Percentiles rank a stretch among this genome's conserved stretches.
These are phyloP conservation scores for Eudemis profundana DNA, from an alignment of 2,888 invertebrate genomes.

Conservation along the genomic window DNA sequence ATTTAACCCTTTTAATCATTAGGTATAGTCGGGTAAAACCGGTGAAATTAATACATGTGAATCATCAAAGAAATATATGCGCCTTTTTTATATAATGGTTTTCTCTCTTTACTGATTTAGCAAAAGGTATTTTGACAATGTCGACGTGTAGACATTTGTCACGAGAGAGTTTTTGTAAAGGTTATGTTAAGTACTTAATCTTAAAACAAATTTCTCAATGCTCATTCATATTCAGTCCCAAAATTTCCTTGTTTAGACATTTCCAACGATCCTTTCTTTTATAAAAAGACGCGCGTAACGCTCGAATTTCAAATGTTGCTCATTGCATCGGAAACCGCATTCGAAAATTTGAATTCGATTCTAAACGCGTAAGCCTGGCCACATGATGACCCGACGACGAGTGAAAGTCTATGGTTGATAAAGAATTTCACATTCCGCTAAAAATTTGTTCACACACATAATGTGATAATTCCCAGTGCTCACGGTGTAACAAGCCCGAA, in stretches of 20 bases:
- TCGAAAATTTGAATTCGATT: constrained; percentile 57
- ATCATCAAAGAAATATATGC: too few relatives aligned
- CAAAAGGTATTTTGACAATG: too few relatives aligned
- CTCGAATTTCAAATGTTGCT: constrained; percentile 43
- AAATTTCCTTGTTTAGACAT: not conserved
- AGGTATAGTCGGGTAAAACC: too few relatives aligned
- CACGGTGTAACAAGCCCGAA: constrained; percentile 66
- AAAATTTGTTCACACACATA: constrained; percentile 69
- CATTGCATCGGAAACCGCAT: constrained; percentile 52
- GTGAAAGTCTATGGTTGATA: constrained; percentile 67
- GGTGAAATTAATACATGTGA: too few relatives aligned
- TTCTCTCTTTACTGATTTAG: too few relatives aligned
- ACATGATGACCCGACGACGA: constrained; percentile 64
- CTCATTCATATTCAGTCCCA: too few relatives aligned
- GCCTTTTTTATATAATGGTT: too few relatives aligned
- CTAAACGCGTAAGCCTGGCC: constrained; percentile 51
- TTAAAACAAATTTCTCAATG: too few relatives aligned
- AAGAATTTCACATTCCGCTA: constrained; percentile 64
- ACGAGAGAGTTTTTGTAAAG: too few relatives aligned
- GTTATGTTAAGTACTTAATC: too few relatives aligned
- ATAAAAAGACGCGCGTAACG: constrained; percentile 5
- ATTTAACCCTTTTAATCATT: too few relatives aligned
- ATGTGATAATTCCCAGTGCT: constrained; percentile 67
- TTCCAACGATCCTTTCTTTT: not conserved
- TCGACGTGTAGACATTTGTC: too few relatives aligned